phyloP scores from a whole-genome alignment of 1,140 invertebrate species.

The Pectinophora gossypiella region DNA sequence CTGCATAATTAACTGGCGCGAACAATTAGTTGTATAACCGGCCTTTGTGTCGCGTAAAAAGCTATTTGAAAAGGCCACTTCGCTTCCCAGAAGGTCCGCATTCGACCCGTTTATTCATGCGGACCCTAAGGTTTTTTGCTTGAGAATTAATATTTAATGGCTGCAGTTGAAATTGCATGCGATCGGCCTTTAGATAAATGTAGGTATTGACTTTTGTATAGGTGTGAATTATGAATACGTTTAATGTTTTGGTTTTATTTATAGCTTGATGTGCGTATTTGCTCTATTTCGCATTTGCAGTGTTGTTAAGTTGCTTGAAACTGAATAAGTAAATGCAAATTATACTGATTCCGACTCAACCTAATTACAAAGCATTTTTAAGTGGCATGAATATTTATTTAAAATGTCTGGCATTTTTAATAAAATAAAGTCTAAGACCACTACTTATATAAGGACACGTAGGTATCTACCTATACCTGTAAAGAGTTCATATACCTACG shows the following conservation, averaged over 20 bases:
- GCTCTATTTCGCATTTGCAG: no score
- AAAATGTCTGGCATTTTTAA: no score
- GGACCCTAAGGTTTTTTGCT: conserved; percentile 37
- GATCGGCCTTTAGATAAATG: conserved; percentile 21
- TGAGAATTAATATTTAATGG: conserved; percentile 51
- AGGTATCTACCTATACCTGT: no score
- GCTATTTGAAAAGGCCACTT: conserved; percentile 43
- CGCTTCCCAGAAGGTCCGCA: conserved; percentile 62
- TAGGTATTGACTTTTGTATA: conserved; percentile 24
- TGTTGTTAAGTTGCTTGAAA: no score
- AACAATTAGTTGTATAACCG: conserved; percentile 71
- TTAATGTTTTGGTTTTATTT: conserved; percentile 1
- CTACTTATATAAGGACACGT: no score
- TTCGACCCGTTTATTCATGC: conserved; percentile 26
- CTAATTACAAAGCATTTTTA: no score
- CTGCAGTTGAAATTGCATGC: conserved; percentile 37
- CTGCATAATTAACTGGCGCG: conserved; percentile 63
- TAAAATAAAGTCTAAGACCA: no score
- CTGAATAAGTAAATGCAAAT: no score
- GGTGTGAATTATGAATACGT: conserved; percentile 16
- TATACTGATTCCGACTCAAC: no score
- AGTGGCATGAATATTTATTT: no score
- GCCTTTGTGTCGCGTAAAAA: conserved; percentile 48
- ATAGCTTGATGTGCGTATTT: background rate
- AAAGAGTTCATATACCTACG: no score